Evolutionary conservation across 2,888 invertebrate genomes (phyloP), one percentile per base, ranked within the genome.

Genomic region (Polyommatus icarus): DNA sequence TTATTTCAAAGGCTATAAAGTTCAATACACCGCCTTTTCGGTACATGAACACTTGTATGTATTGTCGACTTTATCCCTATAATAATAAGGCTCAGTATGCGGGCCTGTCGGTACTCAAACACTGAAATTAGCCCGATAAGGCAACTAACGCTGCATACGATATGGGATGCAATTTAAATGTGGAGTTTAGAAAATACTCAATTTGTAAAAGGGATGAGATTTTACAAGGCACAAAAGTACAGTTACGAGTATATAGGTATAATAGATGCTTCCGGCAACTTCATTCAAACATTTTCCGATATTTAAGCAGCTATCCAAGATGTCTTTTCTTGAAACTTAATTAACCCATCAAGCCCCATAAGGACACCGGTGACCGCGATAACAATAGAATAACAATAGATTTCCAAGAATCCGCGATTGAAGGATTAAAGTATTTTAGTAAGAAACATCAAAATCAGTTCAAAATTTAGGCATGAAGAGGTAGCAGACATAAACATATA

Each of bases 121-220:
- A 67, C 29, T 20, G 71, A 15, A 67, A 76, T 76, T 76, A 71
- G 29, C 67, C 76, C 12, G 71, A 76, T 76, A 76, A 71, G 71
- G 71, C 76, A 46, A 71, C 76, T 71, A 76, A 46, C 76, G 29
- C 67, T 67, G 29, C 67, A 67, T 67, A 20, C 15, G 29, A 24
- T 20, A 24, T 12, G 24, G 54, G 18, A 54, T 18, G 54, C 54
- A 54, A 54, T 54, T 54, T 54, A 54, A 18, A 54, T 54, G 54
- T 54, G 54, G 54, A 54, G 0, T 54, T 54, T 54, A 54, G 18
- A 18, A 54, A 54, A 18, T 54, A 54, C 54, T 18, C 54, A 54
- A 54, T 54, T 54, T 54, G 18, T 54, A 54, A 54, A 54, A 54
- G 54, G 54, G 5, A 50, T 15, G 50, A 4, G 50, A 50, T 54